Conservation (phyloP, 2,888 invertebrate genomes). For the Notodonta dromedarius region DNA sequence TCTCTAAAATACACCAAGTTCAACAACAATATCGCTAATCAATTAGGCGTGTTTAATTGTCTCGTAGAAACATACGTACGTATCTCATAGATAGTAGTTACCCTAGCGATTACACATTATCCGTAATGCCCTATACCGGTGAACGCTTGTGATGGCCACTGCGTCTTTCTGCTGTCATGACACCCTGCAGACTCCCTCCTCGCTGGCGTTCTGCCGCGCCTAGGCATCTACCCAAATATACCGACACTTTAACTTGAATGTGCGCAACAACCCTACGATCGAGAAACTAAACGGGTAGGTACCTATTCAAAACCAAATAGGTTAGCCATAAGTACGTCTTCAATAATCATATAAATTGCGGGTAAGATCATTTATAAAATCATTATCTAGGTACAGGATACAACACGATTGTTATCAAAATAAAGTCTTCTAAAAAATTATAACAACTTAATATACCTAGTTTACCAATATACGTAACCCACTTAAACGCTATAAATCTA, state of each 20-base stretch:
- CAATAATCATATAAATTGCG: conserved; percentile 48
- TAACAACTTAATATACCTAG: conserved; percentile 47
- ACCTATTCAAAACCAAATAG: conserved; percentile 52
- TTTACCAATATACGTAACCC: conserved; percentile 15
- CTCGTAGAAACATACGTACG: conserved; percentile 66
- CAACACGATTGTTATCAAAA: conserved; percentile 74
- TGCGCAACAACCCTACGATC: conserved; percentile 34
- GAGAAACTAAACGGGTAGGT: conserved; percentile 43
- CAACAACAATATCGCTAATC: conserved; percentile 78
- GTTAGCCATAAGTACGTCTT: conserved; percentile 35
- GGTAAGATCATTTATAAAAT: conserved; percentile 56
- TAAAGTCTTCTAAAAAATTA: conserved; percentile 73
- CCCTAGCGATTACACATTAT: conserved; percentile 41
- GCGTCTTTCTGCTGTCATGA: conserved; percentile 6
- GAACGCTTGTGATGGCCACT: conserved; percentile 24
- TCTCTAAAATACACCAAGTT: conserved; percentile 82
- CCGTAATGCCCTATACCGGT: conserved; percentile 54
- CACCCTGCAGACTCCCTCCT: not conserved
- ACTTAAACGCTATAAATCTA: conserved; percentile 60
- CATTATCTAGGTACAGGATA: conserved; percentile 51
- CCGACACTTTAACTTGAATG: conserved; percentile 12
- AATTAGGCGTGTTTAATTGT: conserved; percentile 74
- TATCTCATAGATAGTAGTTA: conserved; percentile 49
- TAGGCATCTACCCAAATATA: conserved; percentile 3
- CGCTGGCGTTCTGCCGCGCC: not conserved